phyloP scores from a whole-genome alignment of 2,797 vertebrate species.

The Leptodactylus fallax region DNA sequence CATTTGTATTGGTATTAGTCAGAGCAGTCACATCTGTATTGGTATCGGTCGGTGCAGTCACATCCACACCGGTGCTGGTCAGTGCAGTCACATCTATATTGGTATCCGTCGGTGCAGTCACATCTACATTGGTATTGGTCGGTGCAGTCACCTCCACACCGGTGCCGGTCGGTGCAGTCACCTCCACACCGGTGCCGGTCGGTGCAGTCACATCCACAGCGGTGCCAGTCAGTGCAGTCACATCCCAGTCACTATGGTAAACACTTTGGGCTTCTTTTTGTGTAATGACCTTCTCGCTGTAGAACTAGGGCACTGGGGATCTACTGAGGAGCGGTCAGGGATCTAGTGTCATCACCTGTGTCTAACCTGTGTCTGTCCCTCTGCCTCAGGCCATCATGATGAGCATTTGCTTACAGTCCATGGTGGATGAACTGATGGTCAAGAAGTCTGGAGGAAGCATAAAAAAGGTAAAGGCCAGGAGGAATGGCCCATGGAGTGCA shows the following conservation, averaged over 20 bases:
- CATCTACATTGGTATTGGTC: too few species aligned
- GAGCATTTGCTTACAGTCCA: constrained; percentile 98
- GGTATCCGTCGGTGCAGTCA: too few species aligned
- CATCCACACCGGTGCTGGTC: too few species aligned
- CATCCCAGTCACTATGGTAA: background rate
- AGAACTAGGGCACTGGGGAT: background rate
- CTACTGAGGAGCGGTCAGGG: background rate
- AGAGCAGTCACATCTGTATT: too few species aligned
- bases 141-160: too few species aligned
- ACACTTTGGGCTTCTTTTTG: background rate
- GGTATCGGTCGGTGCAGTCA: too few species aligned
- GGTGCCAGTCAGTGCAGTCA: too few species aligned
- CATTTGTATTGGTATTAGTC: too few species aligned
- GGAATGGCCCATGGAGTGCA: background rate
- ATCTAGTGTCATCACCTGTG: background rate
- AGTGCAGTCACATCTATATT: too few species aligned
- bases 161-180: too few species aligned
- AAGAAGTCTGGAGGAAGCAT: constrained; percentile 98
- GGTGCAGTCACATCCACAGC: too few species aligned
- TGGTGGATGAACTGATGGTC: constrained; percentile 99
- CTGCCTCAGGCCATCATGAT: constrained; percentile 93
- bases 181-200: too few species aligned
- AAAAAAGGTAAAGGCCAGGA: constrained; percentile 84
- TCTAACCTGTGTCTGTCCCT: background rate
- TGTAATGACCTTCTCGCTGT: background rate